Evolutionary conservation across 1,140 invertebrate species (phyloP).

Genomic region (Bombus superbus): DNA sequence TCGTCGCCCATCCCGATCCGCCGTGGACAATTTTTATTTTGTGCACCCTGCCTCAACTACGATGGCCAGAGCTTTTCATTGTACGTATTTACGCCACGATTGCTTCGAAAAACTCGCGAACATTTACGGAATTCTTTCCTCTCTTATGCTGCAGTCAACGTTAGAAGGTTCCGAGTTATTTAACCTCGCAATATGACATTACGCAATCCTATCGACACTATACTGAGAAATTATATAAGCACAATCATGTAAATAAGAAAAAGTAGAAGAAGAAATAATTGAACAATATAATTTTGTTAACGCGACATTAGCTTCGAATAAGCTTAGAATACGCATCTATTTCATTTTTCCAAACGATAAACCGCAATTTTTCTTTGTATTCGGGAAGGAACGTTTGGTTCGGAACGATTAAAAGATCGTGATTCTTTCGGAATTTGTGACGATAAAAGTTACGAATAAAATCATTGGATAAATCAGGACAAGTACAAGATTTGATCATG

Average conservation of each 20-base stretch:
- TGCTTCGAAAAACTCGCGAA: not conserved
- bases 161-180: not conserved
- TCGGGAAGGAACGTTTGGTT: not conserved
- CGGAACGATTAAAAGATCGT: not conserved
- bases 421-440: not conserved
- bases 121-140: not conserved
- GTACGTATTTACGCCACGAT: conserved; percentile 50
- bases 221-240: no score
- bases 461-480: not conserved
- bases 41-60: conserved; percentile 14
- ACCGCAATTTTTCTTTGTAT: not conserved
- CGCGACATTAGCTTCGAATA: no score
- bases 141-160: not conserved
- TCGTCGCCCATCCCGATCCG: conserved; percentile 55
- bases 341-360: no score
- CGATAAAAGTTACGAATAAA: not conserved
- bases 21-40: conserved; percentile 50
- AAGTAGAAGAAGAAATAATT: no score
- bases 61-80: conserved; percentile 40
- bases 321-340: no score
- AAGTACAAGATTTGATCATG: not conserved
- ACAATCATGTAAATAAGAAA: no score
- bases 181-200: no score
- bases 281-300: no score
- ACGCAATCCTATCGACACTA: no score